Evolutionary conservation across 2,113 vertebrate genomes (phyloP), one percentile per base, ranked within the genome.

Genomic region (Pardalotus punctatus): DNA sequence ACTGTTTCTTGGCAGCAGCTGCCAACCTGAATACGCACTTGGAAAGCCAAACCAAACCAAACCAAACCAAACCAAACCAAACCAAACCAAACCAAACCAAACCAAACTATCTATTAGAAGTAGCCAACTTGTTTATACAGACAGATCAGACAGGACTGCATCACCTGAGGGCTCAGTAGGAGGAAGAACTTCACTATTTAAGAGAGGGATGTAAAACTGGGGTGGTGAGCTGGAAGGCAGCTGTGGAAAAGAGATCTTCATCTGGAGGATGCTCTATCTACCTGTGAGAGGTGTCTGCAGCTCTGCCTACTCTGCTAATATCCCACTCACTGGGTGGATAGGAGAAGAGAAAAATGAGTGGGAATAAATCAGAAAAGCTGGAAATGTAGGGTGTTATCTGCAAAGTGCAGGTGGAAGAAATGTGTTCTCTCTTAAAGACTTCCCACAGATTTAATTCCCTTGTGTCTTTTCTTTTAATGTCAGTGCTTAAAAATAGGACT

Each of bases 331-430:
- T 90, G 81, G 21, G 48, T 19, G 28, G 60, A 57, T 35, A 53
- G 50, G 58, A 76, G 60, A 42, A 14, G 16, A 86, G 54, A 89
- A 94, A 94, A 92, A 79, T 81, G 61, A 94, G 84, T 86, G 83
- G 58, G 73, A 95, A 62, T 89, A 83, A 91, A 76, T 81, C 67
- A 89, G 74, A 74, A 84, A 67, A 90, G 66, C 43, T 88, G 91
- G 81, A 91, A 95, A 90, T 83, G 62, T 67, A 87, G 50, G 29
- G 66, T 76, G 78, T 94, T 94, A 77, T 85, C 91, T 95, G 70
- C 61, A 87, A 91, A 95, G 86, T 58, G 81, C 84, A 91, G 78
- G 66, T 89, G 70, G 89, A 89, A 93, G 57, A 76, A 91, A 82
- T 51, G 33, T 60, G 45, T 91, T 91, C 53, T 67, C 51, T 91